Percentiles rank a stretch among this genome's conserved stretches.
Conservation (phyloP, 2,797 vertebrate species). For the Urocyon cinereoargenteus region DNA sequence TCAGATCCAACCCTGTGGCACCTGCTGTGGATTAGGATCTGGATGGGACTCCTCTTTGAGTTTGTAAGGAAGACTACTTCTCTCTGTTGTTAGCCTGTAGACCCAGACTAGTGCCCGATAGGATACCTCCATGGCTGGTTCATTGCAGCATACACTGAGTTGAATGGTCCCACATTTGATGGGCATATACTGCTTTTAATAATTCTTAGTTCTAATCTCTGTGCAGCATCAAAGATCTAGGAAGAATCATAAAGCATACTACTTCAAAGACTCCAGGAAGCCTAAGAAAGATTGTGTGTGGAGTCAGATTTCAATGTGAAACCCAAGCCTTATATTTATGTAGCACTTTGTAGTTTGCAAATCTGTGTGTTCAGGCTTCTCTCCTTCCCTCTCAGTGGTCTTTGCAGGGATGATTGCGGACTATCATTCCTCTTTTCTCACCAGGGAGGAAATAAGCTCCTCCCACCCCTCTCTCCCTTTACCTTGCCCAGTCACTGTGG, state of each 20-base stretch:
- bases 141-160: accelerated
- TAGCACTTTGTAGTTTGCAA: neutral
- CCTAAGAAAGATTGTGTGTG: neutral
- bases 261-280: neutral
- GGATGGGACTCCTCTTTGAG: no score
- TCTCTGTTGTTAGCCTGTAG: neutral
- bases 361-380: neutral
- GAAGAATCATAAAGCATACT: neutral
- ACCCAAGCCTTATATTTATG: neutral
- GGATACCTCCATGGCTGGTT: neutral
- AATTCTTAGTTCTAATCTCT: neutral
- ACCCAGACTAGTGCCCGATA: neutral
- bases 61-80: neutral
- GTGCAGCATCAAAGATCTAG: neutral
- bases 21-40: neutral
- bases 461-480: neutral
- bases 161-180: no score
- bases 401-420: neutral
- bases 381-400: neutral
- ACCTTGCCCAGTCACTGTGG: neutral
- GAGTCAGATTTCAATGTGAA: constrained; percentile 7
- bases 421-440: no score
- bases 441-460: neutral
- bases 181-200: neutral
- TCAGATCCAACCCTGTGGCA: neutral